A percentile compares a stretch with the other conserved stretches of the same genome.
Conservation (phyloP, 2,113 vertebrate species). For the Nematolebias whitei region DNA sequence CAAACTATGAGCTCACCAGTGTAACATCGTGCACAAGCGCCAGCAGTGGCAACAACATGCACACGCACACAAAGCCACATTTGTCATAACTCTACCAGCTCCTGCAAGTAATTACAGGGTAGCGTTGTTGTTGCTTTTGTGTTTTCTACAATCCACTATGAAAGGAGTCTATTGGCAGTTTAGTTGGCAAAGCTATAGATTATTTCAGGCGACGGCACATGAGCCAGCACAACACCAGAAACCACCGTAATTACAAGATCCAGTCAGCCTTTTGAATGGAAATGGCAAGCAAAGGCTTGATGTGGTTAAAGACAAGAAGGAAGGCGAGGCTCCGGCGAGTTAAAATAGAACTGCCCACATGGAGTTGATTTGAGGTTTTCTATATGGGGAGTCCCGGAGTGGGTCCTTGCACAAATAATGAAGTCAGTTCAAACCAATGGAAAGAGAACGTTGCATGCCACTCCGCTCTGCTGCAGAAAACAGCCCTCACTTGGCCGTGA, state of each 20-base stretch:
- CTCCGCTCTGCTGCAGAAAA: constrained; percentile 38
- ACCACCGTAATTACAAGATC: constrained; percentile 79
- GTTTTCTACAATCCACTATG: constrained; percentile 73
- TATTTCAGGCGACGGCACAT: constrained; percentile 68
- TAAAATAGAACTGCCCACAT: constrained; percentile 79
- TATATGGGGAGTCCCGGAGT: constrained; percentile 62
- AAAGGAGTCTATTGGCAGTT: constrained; percentile 61
- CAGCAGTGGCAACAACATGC: constrained; percentile 20
- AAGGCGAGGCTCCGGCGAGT: constrained; percentile 54
- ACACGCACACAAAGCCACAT: constrained; percentile 45
- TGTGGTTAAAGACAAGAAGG: constrained; percentile 68
- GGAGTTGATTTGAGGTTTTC: constrained; percentile 79
- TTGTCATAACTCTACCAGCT: constrained; percentile 58
- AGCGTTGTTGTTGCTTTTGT: constrained; percentile 60
- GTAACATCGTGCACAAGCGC: constrained; percentile 11
- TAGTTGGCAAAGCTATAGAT: constrained; percentile 52
- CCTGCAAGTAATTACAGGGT: constrained; percentile 70
- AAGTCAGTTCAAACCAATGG: constrained; percentile 56
- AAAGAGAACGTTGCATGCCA: constrained; percentile 53
- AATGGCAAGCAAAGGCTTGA: constrained; percentile 64
- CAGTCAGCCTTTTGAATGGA: constrained; percentile 67
- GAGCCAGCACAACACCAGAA: constrained; percentile 71
- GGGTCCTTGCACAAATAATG: constrained; percentile 54
- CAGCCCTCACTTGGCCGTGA: constrained; percentile 44
- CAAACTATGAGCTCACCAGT: constrained; percentile 49